Evolutionary conservation across 2,797 vertebrate genomes (phyloP).

Genomic region (Thaleichthys pacificus): DNA sequence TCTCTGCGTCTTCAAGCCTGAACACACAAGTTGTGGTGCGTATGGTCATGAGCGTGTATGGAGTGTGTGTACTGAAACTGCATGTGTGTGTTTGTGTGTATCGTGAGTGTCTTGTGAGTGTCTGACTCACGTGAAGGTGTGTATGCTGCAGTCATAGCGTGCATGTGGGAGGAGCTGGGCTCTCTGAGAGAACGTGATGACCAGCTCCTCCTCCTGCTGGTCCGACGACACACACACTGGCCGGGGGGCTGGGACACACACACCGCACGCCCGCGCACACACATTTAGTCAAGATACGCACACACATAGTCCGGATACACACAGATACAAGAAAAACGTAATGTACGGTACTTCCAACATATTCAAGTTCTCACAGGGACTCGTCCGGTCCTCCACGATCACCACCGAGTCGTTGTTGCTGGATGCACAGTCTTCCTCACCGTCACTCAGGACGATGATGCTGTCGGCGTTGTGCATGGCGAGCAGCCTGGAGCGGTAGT

Average conservation of each 20-base stretch:
- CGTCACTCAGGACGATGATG: conserved; percentile 43
- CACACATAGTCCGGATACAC: not conserved
- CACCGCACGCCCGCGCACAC: not conserved
- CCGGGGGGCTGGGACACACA: not conserved
- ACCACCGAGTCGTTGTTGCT: conserved; percentile 34
- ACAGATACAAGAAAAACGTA: not conserved
- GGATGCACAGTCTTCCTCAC: conserved; percentile 15
- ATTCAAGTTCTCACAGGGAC: not conserved
- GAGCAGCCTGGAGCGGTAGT: not conserved
- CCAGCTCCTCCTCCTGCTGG: conserved; percentile 72
- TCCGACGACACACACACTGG: conserved; percentile 20
- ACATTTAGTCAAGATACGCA: not conserved
- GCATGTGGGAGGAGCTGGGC: conserved; percentile 84
- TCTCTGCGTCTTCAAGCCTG: conserved; percentile 72
- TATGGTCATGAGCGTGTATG: not conserved
- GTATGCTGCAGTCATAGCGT: conserved; percentile 77
- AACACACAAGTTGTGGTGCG: conserved; percentile 5
- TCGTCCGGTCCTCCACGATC: conserved; percentile 20
- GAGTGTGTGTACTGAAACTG: not conserved
- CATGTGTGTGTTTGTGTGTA: conserved; percentile 1
- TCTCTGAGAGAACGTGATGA: conserved; percentile 79
- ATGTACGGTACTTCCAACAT: not conserved
- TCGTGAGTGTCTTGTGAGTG: conserved; percentile 1
- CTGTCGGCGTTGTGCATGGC: conserved; percentile 17
- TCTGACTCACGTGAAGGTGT: conserved; percentile 72